Percentiles rank a stretch among this genome's conserved stretches.
Conservation (phyloP, 2,113 vertebrate genomes). For the Grus americana region DNA sequence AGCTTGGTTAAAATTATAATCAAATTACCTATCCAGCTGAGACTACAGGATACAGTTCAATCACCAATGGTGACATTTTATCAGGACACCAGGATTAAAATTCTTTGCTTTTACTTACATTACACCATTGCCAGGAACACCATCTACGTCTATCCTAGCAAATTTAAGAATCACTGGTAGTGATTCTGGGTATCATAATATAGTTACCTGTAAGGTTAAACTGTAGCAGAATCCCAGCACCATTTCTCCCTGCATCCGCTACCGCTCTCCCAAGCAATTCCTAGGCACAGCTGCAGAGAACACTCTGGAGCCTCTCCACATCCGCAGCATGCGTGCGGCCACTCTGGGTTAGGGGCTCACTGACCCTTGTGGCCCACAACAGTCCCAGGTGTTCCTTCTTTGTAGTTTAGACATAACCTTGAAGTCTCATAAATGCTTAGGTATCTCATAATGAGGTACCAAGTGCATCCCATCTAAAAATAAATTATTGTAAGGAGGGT, state of each 20-base stretch:
- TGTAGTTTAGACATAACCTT: neutral
- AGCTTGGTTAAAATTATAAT: neutral
- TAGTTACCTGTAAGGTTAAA: neutral
- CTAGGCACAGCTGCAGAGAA: neutral
- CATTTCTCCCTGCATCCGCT: neutral
- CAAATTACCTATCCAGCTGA: neutral
- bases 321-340: fast-evolving
- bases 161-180: neutral
- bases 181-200: neutral
- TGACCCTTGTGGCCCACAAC: neutral
- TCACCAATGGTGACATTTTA: neutral
- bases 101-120: neutral
- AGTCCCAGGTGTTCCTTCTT: neutral
- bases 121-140: neutral
- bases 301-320: neutral
- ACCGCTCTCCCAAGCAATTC: neutral
- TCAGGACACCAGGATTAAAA: neutral
- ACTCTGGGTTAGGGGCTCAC: neutral
- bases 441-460: neutral
- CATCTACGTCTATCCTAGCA: fast-evolving
- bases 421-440: neutral
- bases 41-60: neutral
- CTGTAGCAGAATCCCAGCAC: neutral
- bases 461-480: neutral
- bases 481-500: neutral